These are phyloP conservation scores for Chondrosia reniformis DNA, from an alignment of 37 sponge, comb jelly and placozoan species.

Conservation along the genomic window DNA sequence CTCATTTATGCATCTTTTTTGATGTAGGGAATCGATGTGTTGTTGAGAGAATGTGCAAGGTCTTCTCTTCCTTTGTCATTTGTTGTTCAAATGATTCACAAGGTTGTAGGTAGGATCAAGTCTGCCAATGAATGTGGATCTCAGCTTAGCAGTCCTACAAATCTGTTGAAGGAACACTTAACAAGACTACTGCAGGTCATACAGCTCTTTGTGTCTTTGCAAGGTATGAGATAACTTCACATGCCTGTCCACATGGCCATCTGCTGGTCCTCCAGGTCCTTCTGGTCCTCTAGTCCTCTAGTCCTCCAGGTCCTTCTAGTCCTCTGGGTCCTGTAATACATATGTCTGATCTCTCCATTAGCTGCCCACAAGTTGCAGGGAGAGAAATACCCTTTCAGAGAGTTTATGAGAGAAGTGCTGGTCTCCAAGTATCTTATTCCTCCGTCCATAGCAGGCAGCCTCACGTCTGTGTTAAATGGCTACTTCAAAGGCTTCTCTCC, in stretches of 20 bases:
- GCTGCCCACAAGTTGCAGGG: too few species aligned
- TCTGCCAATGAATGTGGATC: background rate
- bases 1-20: too few species aligned
- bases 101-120: background rate
- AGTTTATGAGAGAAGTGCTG: conserved; percentile 6
- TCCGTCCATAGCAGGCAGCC: conserved; percentile 4
- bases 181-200: background rate
- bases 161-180: background rate
- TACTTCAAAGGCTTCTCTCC: conserved; percentile 1
- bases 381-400: background rate
- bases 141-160: background rate
- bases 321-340: too few species aligned
- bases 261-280: too few species aligned
- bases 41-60: background rate
- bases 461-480: conserved; percentile 10
- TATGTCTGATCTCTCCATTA: too few species aligned
- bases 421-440: background rate
- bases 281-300: too few species aligned
- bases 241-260: too few species aligned
- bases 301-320: too few species aligned
- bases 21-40: conserved; percentile 7
- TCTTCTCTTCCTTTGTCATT: background rate
- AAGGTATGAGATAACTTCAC: too few species aligned
- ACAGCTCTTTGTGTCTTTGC: background rate
- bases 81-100: conserved; percentile 12